phyloP scores from a whole-genome alignment of 2,797 vertebrate genomes.

The Trichosurus vulpecula region DNA sequence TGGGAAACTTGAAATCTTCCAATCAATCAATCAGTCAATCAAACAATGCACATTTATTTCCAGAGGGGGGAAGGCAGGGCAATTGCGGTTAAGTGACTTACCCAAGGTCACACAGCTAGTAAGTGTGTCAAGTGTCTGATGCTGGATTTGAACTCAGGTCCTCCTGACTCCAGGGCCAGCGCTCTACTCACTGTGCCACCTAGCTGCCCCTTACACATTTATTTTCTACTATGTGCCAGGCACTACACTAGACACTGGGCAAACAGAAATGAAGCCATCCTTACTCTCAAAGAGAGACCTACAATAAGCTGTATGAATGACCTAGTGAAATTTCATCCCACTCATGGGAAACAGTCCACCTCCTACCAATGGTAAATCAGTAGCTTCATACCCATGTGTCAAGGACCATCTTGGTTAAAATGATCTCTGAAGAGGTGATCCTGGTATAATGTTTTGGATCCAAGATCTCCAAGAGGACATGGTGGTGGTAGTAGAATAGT shows the following conservation, averaged over 20 bases:
- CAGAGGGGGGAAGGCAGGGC: no score
- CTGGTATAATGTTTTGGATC: background rate
- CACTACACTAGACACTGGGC: background rate
- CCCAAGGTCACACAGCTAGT: no score
- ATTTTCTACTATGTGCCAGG: background rate
- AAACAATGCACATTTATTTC: background rate
- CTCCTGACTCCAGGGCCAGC: no score
- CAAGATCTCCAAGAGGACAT: background rate
- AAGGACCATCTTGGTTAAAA: background rate
- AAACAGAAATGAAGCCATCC: background rate
- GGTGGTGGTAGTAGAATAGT: background rate
- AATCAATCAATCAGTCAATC: background rate
- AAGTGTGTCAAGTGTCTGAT: no score
- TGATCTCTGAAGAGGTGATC: background rate
- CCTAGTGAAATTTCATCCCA: background rate
- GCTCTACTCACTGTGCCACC: no score
- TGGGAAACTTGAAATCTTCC: background rate
- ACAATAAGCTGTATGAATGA: background rate
- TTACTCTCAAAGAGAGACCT: background rate
- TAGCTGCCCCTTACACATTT: no score
- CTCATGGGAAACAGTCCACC: background rate
- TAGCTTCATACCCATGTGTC: background rate
- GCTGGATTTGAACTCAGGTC: no score
- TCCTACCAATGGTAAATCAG: background rate
- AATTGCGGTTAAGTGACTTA: no score